Base-by-base conservation (phyloP, 2,888 invertebrate genomes). In the Mycalesis mineus region DNA sequence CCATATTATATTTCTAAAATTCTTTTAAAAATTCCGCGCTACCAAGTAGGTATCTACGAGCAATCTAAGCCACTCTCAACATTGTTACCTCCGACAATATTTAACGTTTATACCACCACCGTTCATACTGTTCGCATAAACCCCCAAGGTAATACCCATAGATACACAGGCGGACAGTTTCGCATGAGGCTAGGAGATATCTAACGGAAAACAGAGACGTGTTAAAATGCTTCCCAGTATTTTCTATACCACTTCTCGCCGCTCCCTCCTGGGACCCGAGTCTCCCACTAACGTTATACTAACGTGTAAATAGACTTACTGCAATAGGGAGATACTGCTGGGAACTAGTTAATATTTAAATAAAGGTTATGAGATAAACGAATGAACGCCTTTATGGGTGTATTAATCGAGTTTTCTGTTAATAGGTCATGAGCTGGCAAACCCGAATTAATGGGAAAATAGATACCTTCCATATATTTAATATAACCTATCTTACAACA, bases 271-370 rank as follows among this genome's bases (percentile, higher is more conserved):
- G 78, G 74, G 78, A 69, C 69, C 68, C 66, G 68, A 71, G 70
- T 76, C 70, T 75, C 69, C 52, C 52, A 52, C 52, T 42, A 51
- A 50, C 50, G 50, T 69, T 66, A 47, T 47, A 72, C 71, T 69
- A 73, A 78, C 69, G 74, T 73, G 74, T 77, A 77, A 79, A 78
- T 76, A 70, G 72, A 77, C 70, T 76, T 79, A 76, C 75, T 73
- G 73, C 71, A 72, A 74, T 65, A 68, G 70, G 69, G 61, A 66
- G 62, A 66, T 68, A 73, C 52, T 52, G 57, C 39, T 71, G 66
- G 68, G 64, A 66, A 63, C 66, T 67, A 68, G 71, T 72, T 63
- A 70, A 78, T 66, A 70, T 71, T 73, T 63, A 70, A 78, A 69
- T 68, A 66, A 64, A 65, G 67, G 69, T 72, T 72, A 67, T 63